Conservation (phyloP, 1,140 invertebrate species). For the Pantala flavescens region DNA sequence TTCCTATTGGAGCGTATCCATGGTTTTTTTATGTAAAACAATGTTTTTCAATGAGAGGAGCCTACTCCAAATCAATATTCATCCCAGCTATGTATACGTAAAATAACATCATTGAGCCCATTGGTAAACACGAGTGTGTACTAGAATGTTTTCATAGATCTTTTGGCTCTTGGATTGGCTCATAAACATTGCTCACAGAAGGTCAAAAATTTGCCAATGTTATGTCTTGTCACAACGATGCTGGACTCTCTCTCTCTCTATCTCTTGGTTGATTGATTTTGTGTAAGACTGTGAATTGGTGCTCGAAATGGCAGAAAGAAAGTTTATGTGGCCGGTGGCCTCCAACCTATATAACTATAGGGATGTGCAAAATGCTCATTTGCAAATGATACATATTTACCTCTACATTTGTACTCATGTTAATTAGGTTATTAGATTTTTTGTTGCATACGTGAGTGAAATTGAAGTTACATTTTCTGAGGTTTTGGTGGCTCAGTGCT, state of each 20-base stretch:
- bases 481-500: background rate
- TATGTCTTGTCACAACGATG: background rate
- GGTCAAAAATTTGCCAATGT: background rate
- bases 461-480: background rate
- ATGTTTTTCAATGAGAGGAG: too few relatives aligned
- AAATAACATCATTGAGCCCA: background rate
- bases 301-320: background rate
- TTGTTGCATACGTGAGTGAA: background rate
- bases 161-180: background rate
- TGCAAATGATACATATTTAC: slow-evolving; percentile 10
- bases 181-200: slow-evolving; percentile 1
- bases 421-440: slow-evolving; percentile 2
- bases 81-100: slow-evolving; percentile 6
- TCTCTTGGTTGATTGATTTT: background rate
- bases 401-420: slow-evolving; percentile 9
- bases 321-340: background rate
- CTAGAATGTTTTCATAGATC: background rate
- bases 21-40: background rate
- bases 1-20: background rate
- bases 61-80: background rate
- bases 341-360: background rate
- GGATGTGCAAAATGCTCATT: background rate
- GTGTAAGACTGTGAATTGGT: background rate
- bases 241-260: background rate
- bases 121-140: background rate